Evolutionary conservation across 2,888 invertebrate genomes (phyloP).

Genomic region (Herminia tarsipennalis): DNA sequence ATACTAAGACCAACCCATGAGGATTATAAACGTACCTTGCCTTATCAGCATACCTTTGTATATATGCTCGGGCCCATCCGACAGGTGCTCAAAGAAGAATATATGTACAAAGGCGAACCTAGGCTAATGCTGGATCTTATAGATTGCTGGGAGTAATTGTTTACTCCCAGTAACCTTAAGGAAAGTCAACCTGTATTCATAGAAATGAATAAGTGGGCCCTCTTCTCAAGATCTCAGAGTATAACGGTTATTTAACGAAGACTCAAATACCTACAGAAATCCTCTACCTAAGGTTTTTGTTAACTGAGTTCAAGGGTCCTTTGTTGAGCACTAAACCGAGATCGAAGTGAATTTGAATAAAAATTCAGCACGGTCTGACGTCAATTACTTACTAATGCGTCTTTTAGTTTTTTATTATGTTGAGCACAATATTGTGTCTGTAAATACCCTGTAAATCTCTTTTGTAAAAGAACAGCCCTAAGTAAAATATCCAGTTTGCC

Average conservation of each 20-base stretch:
- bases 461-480: conserved; percentile 25
- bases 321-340: conserved; percentile 21
- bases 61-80: no score
- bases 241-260: conserved; percentile 6
- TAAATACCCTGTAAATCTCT: conserved; percentile 15
- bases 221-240: no score
- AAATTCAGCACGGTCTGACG: conserved; percentile 25
- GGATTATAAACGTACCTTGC: no score
- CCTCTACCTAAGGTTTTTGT: conserved; percentile 9
- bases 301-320: conserved; percentile 21
- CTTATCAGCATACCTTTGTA: no score
- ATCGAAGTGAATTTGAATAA: conserved; percentile 25
- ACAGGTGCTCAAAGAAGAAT: background rate
- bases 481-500: conserved; percentile 32
- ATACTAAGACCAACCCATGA: no score
- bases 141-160: no score
- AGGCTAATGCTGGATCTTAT: no score
- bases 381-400: conserved; percentile 38
- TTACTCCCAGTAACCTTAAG: no score
- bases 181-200: no score
- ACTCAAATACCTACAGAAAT: conserved; percentile 14
- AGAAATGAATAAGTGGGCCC: no score
- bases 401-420: conserved; percentile 29
- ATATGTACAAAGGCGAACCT: no score
- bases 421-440: conserved; percentile 20